phyloP scores from a whole-genome alignment of 2,888 invertebrate species.

The Eupithecia exiguata region DNA sequence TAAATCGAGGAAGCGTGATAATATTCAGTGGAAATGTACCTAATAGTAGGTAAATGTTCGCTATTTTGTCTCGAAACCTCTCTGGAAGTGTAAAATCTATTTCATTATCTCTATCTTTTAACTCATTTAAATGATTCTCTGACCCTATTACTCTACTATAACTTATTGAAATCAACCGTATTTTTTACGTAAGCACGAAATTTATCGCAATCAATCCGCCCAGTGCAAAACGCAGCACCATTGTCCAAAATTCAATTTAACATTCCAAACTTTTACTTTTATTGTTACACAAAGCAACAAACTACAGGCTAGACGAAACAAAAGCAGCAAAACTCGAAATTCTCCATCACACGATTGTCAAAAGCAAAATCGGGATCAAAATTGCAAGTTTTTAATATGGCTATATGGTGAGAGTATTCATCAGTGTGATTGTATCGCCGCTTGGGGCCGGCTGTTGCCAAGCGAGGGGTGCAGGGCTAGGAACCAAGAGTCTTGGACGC shows the following conservation, averaged over 20 bases:
- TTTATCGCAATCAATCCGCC: neutral
- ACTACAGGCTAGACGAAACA: slow-evolving; percentile 30
- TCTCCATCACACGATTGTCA: slow-evolving; percentile 41
- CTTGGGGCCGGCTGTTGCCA: slow-evolving; percentile 66
- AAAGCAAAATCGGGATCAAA: slow-evolving; percentile 41
- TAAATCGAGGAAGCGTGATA: neutral
- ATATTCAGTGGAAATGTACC: neutral
- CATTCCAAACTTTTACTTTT: slow-evolving; percentile 14
- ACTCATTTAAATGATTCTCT: neutral
- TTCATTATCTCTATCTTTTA: too few species aligned
- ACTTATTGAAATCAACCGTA: neutral
- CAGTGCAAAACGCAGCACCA: neutral
- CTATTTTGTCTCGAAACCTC: neutral
- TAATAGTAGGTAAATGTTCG: neutral
- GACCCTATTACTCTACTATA: neutral
- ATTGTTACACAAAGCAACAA: slow-evolving; percentile 1
- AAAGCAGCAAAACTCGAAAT: slow-evolving; percentile 30
- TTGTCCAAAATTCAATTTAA: slow-evolving; percentile 6
- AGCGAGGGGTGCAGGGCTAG: slow-evolving; percentile 56
- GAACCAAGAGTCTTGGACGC: slow-evolving; percentile 52
- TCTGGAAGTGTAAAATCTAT: too few species aligned
- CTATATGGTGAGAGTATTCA: slow-evolving; percentile 71
- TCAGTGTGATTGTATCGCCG: slow-evolving; percentile 72
- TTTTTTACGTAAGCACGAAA: neutral
- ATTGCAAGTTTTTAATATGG: slow-evolving; percentile 38